Evolutionary conservation across 2,888 invertebrate species (phyloP), one percentile per base, ranked within the genome.

Genomic region (Callimorpha dominula): DNA sequence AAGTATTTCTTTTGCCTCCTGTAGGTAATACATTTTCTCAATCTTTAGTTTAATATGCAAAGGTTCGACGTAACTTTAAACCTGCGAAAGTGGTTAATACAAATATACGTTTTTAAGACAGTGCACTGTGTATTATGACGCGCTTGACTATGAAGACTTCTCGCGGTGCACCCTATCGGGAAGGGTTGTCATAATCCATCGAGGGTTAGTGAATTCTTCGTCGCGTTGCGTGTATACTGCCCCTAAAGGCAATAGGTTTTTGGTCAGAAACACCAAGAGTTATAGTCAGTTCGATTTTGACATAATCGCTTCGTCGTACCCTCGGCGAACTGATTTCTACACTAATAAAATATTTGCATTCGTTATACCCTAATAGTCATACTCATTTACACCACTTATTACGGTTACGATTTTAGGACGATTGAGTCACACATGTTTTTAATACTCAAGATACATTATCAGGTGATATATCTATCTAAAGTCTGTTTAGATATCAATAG

Each of bases 311-410:
- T 52, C 6, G 5, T 7, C 17, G 7, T 17, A 15, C 52, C 52
- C 17, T 15, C n/a, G 7, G 9, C 9, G n/a, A 54, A 4, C 17
- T 54, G 54, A n/a, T 54, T 54, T n/a, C 54, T 3, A 11, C 20
- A 20, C 57, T 4, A 57, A 20, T n/a, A 57, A 31, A 31, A 12
- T 20, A 20, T 54, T 54, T 31, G 20, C 12, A 20, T 83, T 78
- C 66, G 80, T 84, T 78, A 80, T 78, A 82, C 81, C 76, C 76
- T 77, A 81, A 62, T 84, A 77, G 72, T 63, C 71, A 71, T 65
- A 78, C 74, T 70, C 71, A 68, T 72, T 68, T 78, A 81, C 76
- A 78, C 72, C 73, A 78, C 76, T 74, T 81, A 63, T 75, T 73
- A 60, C 74, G 77, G 78, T 72, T 77, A 73, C 77, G 74, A 74